Percentiles rank a stretch among this genome's conserved stretches.
Conservation (phyloP, 2,888 invertebrate species). For the Cordilura impudica region DNA sequence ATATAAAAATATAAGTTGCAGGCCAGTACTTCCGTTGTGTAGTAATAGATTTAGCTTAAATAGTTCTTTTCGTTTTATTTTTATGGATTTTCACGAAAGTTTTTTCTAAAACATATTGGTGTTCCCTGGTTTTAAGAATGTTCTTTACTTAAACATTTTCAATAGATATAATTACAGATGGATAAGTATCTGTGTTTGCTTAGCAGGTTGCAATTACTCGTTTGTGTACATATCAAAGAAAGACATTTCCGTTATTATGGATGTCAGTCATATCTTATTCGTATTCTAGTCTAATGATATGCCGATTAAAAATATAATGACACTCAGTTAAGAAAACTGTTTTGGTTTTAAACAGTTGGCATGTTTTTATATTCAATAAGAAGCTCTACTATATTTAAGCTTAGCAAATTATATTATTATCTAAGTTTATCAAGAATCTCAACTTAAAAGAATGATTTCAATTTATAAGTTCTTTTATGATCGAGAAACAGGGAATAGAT, state of each 20-base stretch:
- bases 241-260: constrained; percentile 47
- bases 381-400: background rate
- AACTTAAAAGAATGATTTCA: too few relatives aligned
- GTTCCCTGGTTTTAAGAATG: background rate
- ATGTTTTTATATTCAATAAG: background rate
- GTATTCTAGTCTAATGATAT: constrained; percentile 21
- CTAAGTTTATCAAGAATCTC: too few relatives aligned
- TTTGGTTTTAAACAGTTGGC: background rate
- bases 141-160: background rate
- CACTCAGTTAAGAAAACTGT: constrained; percentile 46
- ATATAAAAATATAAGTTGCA: too few relatives aligned
- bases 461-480: too few relatives aligned
- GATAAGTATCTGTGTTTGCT: too few relatives aligned
- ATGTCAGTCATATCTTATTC: constrained; percentile 4
- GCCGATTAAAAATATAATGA: constrained; percentile 44
- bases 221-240: constrained; percentile 54
- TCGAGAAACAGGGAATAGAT: too few relatives aligned
- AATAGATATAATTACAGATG: constrained; percentile 59
- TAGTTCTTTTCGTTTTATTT: too few relatives aligned
- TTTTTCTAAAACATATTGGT: too few relatives aligned
- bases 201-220: constrained; percentile 1
- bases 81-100: too few relatives aligned
- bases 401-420: too few relatives aligned
- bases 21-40: too few relatives aligned
- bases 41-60: too few relatives aligned